Evolutionary conservation across 2,797 vertebrate genomes (phyloP).

Genomic region (Clarias platycephalus): DNA sequence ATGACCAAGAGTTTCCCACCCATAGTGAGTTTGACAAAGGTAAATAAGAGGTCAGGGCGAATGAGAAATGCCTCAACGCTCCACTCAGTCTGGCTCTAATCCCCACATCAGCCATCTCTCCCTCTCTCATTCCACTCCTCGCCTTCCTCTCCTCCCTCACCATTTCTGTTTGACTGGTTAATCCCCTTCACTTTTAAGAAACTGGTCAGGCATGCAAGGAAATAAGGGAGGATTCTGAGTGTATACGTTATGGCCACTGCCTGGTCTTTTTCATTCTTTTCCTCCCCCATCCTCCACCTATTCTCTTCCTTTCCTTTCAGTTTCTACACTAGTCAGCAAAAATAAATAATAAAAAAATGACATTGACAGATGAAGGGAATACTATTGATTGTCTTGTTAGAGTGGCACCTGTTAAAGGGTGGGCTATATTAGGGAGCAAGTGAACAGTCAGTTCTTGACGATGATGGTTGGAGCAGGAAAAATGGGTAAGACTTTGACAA

Average conservation of each 20-base stretch:
- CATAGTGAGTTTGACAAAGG: slow-evolving; percentile 11
- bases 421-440: no score
- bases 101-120: slow-evolving; percentile 28
- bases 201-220: slow-evolving; percentile 49
- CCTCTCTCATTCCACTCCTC: slow-evolving; percentile 41
- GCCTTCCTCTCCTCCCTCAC: slow-evolving; percentile 37
- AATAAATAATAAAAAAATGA: no score
- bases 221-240: slow-evolving; percentile 30
- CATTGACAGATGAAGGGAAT: no score
- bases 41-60: slow-evolving; percentile 41
- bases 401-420: no score
- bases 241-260: slow-evolving; percentile 27
- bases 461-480: no score
- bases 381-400: no score
- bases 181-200: slow-evolving; percentile 53
- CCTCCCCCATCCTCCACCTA: slow-evolving; percentile 40
- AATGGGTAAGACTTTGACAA: no score
- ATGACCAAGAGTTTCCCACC: slow-evolving; percentile 16
- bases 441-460: no score
- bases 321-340: no score
- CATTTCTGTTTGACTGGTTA: slow-evolving; percentile 52
- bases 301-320: neutral
- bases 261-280: slow-evolving; percentile 39
- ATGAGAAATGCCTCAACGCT: slow-evolving; percentile 30
- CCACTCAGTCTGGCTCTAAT: slow-evolving; percentile 44